phyloP scores from a whole-genome alignment of 1,140 invertebrate species.

The Ylistrum balloti region DNA sequence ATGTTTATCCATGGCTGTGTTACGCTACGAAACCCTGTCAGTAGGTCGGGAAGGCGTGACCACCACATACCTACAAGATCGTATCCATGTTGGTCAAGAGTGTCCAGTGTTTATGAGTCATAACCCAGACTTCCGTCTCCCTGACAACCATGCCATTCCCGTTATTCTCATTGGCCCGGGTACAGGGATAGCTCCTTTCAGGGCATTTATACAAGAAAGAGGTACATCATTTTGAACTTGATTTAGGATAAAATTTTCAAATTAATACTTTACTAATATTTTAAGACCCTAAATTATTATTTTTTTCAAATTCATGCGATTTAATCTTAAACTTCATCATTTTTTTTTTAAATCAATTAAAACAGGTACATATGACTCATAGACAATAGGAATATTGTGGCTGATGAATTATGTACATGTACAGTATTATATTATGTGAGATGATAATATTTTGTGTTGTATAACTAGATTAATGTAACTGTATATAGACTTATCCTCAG shows the following conservation, averaged over 20 bases:
- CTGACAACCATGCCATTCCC: slow-evolving; percentile 91
- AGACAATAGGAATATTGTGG: too few species aligned
- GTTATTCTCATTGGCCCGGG: slow-evolving; percentile 99
- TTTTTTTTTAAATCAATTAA: too few species aligned
- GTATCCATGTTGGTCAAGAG: slow-evolving; percentile 83
- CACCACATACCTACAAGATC: slow-evolving; percentile 91
- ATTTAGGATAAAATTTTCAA: background rate
- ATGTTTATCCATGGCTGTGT: slow-evolving; percentile 72
- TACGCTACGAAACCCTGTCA: slow-evolving; percentile 83
- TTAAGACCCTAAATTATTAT: too few species aligned
- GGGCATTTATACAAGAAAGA: slow-evolving; percentile 98
- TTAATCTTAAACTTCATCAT: too few species aligned
- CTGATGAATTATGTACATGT: too few species aligned
- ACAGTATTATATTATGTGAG: too few species aligned
- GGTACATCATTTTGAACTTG: slow-evolving; percentile 65
- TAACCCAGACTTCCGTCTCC: slow-evolving; percentile 97
- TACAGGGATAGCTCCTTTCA: slow-evolving; percentile 97
- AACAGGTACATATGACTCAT: too few species aligned
- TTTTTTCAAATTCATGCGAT: too few species aligned
- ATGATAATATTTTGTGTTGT: too few species aligned
- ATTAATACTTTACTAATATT: too few species aligned
- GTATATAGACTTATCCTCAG: background rate
- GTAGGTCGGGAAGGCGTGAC: slow-evolving; percentile 95
- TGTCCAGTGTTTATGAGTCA: slow-evolving; percentile 84
- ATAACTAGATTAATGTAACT: too few species aligned